phyloP scores from a whole-genome alignment of 2,113 vertebrate species.

The Oophaga pumilio region DNA sequence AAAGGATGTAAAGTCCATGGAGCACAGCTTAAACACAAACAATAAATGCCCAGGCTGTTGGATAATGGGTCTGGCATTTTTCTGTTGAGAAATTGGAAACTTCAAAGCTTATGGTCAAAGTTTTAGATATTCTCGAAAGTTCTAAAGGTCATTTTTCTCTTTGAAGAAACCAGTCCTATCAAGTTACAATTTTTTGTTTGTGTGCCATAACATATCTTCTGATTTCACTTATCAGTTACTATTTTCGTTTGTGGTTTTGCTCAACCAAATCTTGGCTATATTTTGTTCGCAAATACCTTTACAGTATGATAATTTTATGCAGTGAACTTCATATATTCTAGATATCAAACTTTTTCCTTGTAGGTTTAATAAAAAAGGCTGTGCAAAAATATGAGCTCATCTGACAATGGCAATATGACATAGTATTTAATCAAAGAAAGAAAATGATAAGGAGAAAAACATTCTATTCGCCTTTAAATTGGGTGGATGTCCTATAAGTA shows the following conservation, averaged over 20 bases:
- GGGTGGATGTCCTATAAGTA: slow-evolving; percentile 25
- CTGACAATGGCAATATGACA: neutral
- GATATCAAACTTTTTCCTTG: neutral
- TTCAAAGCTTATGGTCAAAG: neutral
- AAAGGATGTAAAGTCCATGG: too few species aligned
- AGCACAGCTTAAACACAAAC: too few species aligned
- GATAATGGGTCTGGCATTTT: too few species aligned
- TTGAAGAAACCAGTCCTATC: too few species aligned
- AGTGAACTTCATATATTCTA: neutral
- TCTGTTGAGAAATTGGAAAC: neutral
- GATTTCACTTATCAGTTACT: neutral
- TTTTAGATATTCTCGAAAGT: too few species aligned
- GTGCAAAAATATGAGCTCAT: neutral
- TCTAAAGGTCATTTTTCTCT: too few species aligned
- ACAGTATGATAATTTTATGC: neutral
- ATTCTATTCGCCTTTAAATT: neutral
- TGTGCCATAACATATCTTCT: neutral
- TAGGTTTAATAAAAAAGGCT: neutral
- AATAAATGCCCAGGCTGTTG: too few species aligned
- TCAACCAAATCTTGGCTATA: too few species aligned
- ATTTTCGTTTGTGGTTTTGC: neutral
- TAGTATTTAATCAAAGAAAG: neutral
- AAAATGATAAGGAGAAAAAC: neutral
- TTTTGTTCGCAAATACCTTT: too few species aligned
- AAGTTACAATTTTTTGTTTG: neutral